These are phyloP conservation scores for Halictus quadricinctus DNA, from an alignment of 2,888 invertebrate species.

Conservation along the genomic window DNA sequence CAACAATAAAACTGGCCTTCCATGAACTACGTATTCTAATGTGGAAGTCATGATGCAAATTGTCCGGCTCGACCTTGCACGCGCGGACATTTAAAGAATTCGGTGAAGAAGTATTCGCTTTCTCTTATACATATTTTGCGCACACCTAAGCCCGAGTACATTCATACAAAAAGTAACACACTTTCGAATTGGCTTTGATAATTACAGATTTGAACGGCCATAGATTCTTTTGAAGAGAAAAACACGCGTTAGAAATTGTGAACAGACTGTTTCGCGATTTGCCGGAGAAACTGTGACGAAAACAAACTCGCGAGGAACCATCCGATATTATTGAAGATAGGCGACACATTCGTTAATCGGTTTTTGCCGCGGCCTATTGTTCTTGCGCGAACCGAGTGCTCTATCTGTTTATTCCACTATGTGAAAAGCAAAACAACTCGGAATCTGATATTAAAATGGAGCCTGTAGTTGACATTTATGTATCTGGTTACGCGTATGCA, in stretches of 20 bases:
- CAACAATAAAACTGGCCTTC: constrained; percentile 17
- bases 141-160: neutral
- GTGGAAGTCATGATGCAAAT: constrained; percentile 39
- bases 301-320: neutral
- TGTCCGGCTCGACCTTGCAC: constrained; percentile 17
- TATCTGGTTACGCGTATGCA: constrained; percentile 44
- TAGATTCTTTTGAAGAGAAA: neutral
- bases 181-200: neutral
- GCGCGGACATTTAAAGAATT: constrained; percentile 35
- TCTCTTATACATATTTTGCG: constrained; percentile 17
- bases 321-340: neutral
- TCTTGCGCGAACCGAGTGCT: neutral
- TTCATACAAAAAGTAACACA: constrained; percentile 1
- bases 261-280: neutral
- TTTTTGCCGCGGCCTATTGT: neutral
- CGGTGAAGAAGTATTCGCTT: constrained; percentile 34
- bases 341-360: neutral
- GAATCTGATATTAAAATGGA: constrained; percentile 19
- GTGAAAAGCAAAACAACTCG: neutral
- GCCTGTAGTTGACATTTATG: constrained; percentile 47
- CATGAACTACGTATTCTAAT: neutral
- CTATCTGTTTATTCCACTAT: neutral
- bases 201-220: neutral
- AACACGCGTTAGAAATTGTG: neutral
- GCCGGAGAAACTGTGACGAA: neutral